Evolutionary conservation across 2,113 vertebrate species (phyloP).

Genomic region (Nannobrachium achirus): DNA sequence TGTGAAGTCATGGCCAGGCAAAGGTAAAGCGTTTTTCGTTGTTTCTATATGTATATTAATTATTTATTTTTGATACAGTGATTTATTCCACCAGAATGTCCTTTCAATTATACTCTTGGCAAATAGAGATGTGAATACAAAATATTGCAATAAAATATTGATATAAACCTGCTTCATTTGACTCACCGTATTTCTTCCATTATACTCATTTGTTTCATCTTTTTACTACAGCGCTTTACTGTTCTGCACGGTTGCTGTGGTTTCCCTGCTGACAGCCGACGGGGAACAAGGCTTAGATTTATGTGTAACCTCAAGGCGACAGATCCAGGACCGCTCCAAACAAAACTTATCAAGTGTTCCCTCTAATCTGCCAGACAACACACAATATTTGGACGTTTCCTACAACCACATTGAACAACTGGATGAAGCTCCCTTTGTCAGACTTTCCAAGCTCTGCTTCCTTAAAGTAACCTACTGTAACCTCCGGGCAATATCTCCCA

Average conservation of each 20-base stretch:
- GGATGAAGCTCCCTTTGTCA: constrained; percentile 20
- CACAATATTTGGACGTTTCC: constrained; percentile 67
- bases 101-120: too few species aligned
- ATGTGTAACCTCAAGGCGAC: constrained; percentile 43
- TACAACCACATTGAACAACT: constrained; percentile 60
- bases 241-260: constrained; percentile 2
- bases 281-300: constrained; percentile 22
- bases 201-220: neutral
- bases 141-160: too few species aligned
- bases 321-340: constrained; percentile 47
- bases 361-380: constrained; percentile 40
- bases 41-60: neutral
- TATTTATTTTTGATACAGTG: too few species aligned
- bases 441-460: constrained; percentile 56
- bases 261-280: neutral
- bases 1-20: constrained; percentile 24
- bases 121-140: too few species aligned
- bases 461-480: constrained; percentile 62
- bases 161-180: too few species aligned
- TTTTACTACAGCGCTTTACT: constrained; percentile 35
- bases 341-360: constrained; percentile 55
- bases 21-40: constrained; percentile 11
- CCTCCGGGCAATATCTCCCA: constrained; percentile 52
- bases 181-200: too few species aligned
- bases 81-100: too few species aligned